phyloP scores from a whole-genome alignment of 2,888 invertebrate genomes.

The Sabellastarte sp. region DNA sequence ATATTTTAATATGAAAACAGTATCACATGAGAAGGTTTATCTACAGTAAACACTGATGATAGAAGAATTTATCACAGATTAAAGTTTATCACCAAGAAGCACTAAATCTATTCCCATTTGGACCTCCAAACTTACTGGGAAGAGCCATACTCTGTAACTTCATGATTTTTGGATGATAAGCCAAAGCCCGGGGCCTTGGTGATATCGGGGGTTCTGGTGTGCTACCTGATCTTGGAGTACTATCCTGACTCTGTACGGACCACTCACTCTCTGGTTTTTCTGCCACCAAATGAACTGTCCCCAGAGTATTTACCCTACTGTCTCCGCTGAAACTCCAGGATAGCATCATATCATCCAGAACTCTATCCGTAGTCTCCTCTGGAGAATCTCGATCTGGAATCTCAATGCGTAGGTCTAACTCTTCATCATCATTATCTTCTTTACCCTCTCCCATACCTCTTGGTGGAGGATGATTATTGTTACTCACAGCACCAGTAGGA shows the following conservation, averaged over 20 bases:
- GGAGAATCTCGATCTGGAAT: background rate
- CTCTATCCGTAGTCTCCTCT: background rate
- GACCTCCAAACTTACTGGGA: background rate
- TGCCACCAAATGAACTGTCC: background rate
- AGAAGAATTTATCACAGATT: no score
- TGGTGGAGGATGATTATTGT: background rate
- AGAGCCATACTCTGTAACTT: slow-evolving; percentile 7
- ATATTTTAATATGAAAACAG: no score
- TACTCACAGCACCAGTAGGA: background rate
- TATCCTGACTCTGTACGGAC: background rate
- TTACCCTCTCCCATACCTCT: background rate
- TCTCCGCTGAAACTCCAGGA: background rate
- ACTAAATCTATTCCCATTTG: background rate
- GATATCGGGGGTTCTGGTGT: slow-evolving; percentile 23
- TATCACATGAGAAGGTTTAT: no score
- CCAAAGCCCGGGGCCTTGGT: slow-evolving; percentile 15
- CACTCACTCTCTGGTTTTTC: background rate
- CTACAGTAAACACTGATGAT: no score
- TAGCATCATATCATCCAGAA: background rate
- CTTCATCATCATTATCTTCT: background rate
- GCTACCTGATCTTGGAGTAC: slow-evolving; percentile 9
- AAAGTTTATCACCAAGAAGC: background rate
- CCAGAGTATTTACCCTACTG: background rate
- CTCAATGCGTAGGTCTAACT: background rate
- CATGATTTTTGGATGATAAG: slow-evolving; percentile 22